Evolutionary conservation across 2,888 invertebrate species (phyloP), one percentile per base, ranked within the genome.

Genomic region (Drosophila algonquin): DNA sequence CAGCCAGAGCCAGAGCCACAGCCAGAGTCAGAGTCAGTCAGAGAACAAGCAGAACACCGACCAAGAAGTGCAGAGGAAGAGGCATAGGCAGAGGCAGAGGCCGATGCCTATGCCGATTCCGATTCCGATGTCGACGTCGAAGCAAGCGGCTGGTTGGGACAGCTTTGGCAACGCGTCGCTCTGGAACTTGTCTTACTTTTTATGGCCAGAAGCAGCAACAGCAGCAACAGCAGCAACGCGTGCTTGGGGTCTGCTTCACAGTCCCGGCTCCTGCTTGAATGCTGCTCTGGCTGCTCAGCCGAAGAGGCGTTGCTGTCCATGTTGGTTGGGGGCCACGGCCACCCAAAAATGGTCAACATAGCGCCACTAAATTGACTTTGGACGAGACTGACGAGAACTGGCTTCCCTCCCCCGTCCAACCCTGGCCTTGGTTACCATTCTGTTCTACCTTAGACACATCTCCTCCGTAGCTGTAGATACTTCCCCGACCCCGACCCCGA

Each of bases 261-360:
- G 27, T 32, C 32, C 30, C 12, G 46, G 21, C 21, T 21, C 21
- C 50, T 61, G 48, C 71, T 40, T 65, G 51, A 54, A 18, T 16
- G 12, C n/a, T 18, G 30, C 47, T 32, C n/a, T 6, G 40, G 40
- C 45, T 18, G 50, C 27, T 46, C 54, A 27, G 14, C 32, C n/a
- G 65, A 63, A 71, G 59, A 76, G 68, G 80, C 75, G 80, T 80
- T 71, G 63, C 67, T 44, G 16, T 32, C 18, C 45, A 63, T 30
- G 44, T 67, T 73, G 73, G 65, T 53, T 65, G 18, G 80, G 40
- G 40, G 40, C 40, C 40, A 40, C 1, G 40, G 80, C 88, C 83
- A 87, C 83, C 88, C 88, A 87, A 87, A 87, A 80, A 83, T 80
- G 86, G 88, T 87, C 83, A 83, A 75, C 77, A 64, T 64, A 83